A percentile compares a stretch with the other conserved stretches of the same genome.
Evolutionary conservation across 1,140 invertebrate genomes (phyloP).

Genomic region (Penaeus japonicus): DNA sequence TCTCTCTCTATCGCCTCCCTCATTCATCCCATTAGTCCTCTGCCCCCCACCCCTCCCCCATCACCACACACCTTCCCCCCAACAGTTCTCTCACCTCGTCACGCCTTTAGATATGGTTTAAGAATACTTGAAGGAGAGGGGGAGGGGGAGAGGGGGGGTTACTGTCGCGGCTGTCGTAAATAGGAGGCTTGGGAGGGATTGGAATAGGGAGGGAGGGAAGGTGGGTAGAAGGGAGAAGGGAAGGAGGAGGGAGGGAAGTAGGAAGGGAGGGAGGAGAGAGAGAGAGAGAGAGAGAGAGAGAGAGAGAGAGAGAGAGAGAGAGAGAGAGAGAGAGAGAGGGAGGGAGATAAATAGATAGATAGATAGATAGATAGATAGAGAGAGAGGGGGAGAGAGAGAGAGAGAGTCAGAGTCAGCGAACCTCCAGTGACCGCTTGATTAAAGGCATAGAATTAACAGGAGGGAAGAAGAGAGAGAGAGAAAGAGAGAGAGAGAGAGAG

Average conservation of each 20-base stretch:
- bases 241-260: not conserved
- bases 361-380: not conserved
- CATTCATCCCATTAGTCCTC: too few species aligned
- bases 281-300: not conserved
- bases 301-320: not conserved
- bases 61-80: too few species aligned
- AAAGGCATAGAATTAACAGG: not conserved
- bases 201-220: not conserved
- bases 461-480: not conserved
- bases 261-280: not conserved
- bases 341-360: not conserved
- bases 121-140: too few species aligned
- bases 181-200: not conserved
- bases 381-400: not conserved
- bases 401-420: too few species aligned
- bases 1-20: too few species aligned
- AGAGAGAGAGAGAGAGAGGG: not conserved
- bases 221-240: not conserved
- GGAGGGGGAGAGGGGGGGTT: too few species aligned
- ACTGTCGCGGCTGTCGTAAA: too few species aligned
- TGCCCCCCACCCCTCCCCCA: too few species aligned
- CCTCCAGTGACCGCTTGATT: too few species aligned
- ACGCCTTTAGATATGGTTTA: too few species aligned
- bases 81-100: too few species aligned
- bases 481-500: not conserved